Evolutionary conservation across 2,888 invertebrate species (phyloP).

Genomic region (Furcula furcula): DNA sequence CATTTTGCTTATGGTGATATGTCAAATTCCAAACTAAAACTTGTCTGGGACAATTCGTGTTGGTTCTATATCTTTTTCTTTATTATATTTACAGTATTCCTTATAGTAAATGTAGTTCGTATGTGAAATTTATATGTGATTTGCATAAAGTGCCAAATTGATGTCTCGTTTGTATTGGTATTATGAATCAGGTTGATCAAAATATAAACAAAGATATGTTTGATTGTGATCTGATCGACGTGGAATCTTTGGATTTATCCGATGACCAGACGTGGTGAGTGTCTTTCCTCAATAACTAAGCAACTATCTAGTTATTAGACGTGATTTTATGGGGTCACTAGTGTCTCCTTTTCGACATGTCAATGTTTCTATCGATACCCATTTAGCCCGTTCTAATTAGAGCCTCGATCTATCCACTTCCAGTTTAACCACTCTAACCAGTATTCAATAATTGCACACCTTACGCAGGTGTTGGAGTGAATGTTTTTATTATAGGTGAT

Average conservation of each 20-base stretch:
- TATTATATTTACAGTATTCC: conserved; percentile 61
- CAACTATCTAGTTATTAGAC: conserved; percentile 6
- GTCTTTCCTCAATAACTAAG: conserved; percentile 13
- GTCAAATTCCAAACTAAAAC: conserved; percentile 77
- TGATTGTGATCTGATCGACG: conserved; percentile 80
- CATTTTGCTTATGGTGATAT: conserved; percentile 54
- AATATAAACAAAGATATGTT: conserved; percentile 81
- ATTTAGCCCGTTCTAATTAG: conserved; percentile 27
- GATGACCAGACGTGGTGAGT: conserved; percentile 84
- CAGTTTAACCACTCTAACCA: conserved; percentile 32
- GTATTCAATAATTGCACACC: conserved; percentile 16
- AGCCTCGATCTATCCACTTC: conserved; percentile 23
- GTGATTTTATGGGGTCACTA: conserved; percentile 23
- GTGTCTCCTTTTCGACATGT: conserved; percentile 35
- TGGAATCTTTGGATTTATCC: conserved; percentile 78
- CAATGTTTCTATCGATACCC: conserved; percentile 30
- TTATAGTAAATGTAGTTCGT: conserved; percentile 64
- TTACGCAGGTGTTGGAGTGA: conserved; percentile 5
- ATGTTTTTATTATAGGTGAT: conserved; percentile 18
- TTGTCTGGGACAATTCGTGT: conserved; percentile 67
- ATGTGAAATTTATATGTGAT: conserved; percentile 63
- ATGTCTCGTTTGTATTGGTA: conserved; percentile 64
- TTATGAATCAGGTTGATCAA: conserved; percentile 76
- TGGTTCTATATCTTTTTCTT: conserved; percentile 64
- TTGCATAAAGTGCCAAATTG: conserved; percentile 75